Evolutionary conservation across 2,797 vertebrate species (phyloP).

Genomic region (Cynopterus sphinx): DNA sequence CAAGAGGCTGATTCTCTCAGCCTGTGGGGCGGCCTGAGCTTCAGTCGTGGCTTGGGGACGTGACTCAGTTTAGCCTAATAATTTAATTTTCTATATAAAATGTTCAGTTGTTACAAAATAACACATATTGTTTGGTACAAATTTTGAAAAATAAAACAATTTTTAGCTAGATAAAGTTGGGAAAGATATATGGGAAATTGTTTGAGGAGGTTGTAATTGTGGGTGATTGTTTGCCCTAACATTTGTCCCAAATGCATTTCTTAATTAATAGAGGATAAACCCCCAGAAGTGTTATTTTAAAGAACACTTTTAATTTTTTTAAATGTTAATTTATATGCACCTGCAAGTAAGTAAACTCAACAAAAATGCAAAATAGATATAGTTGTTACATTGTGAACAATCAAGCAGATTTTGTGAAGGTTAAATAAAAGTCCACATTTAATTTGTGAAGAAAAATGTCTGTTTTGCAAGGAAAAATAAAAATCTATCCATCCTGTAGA

Average conservation of each 20-base stretch:
- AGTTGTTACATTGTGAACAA: neutral
- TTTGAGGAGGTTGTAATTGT: conserved; percentile 12
- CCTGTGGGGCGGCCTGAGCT: neutral
- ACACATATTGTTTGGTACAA: neutral
- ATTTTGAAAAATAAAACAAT: neutral
- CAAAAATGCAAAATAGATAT: neutral
- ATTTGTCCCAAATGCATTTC: neutral
- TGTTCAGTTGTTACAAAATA: neutral
- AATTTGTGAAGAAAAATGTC: neutral
- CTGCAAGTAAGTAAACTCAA: neutral
- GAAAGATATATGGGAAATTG: neutral
- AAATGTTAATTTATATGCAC: neutral
- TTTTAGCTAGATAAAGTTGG: conserved; percentile 10
- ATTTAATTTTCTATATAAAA: neutral
- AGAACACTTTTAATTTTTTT: neutral
- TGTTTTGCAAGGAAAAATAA: conserved; percentile 74
- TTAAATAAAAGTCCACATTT: neutral
- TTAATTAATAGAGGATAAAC: neutral
- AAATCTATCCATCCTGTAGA: conserved; percentile 51
- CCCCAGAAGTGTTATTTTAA: neutral
- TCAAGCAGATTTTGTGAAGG: neutral
- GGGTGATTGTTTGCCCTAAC: neutral
- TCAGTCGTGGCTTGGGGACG: neutral
- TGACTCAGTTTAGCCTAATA: neutral
- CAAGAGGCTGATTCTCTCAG: neutral